Evolutionary conservation across 1,140 invertebrate genomes (phyloP).

Genomic region (Formica selysi): DNA sequence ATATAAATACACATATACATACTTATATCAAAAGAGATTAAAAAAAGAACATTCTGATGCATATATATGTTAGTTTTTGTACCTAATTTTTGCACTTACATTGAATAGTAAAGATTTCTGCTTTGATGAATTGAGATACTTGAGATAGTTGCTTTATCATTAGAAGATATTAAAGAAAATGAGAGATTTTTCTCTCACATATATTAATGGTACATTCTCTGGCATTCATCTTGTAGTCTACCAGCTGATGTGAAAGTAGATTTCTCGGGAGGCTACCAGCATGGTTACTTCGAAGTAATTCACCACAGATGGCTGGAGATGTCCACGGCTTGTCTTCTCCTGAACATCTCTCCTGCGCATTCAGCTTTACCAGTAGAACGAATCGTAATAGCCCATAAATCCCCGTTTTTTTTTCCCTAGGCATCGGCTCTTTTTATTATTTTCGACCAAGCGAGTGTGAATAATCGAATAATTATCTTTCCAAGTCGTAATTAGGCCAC

Average conservation of each 20-base stretch:
- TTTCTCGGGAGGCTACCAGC: neutral
- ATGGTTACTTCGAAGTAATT: neutral
- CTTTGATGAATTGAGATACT: neutral
- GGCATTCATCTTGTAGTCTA: neutral
- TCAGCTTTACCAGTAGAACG: constrained; percentile 73
- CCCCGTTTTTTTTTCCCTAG: constrained; percentile 74
- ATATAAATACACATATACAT: neutral
- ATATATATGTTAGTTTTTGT: neutral
- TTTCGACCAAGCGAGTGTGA: constrained; percentile 79
- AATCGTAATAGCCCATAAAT: constrained; percentile 82
- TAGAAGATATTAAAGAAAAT: neutral
- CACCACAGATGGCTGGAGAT: constrained; percentile 18
- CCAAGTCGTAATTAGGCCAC: constrained; percentile 80
- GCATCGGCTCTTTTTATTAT: constrained; percentile 73
- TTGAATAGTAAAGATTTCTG: neutral
- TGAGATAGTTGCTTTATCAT: constrained; percentile 8
- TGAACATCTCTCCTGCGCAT: constrained; percentile 17
- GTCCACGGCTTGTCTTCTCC: neutral
- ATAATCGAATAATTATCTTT: constrained; percentile 83
- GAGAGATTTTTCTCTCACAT: neutral
- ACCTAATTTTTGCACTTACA: neutral
- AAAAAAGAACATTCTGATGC: neutral
- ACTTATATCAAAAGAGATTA: neutral
- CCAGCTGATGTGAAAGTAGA: constrained; percentile 2
- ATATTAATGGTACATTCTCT: neutral